A percentile compares a stretch with the other conserved stretches of the same genome.
Conservation (phyloP, 2,888 invertebrate species). For the Phorcus lineatus region DNA sequence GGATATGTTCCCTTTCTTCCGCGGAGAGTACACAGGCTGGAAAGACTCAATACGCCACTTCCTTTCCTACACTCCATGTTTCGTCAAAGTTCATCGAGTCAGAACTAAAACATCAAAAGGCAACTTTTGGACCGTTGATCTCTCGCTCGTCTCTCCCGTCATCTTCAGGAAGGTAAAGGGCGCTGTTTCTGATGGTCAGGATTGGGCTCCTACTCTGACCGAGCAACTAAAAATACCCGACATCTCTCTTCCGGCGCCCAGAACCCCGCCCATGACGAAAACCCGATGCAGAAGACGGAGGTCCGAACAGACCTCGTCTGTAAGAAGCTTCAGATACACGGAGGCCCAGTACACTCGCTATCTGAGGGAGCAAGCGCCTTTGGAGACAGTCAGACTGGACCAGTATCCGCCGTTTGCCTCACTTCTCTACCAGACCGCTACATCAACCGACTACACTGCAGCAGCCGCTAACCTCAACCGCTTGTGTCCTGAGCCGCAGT, state of each 20-base stretch:
- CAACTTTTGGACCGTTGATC: slow-evolving; percentile 50
- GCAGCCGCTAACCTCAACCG: not conserved
- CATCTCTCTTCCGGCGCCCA: not conserved
- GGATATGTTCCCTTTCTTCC: slow-evolving; percentile 59
- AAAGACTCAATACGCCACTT: slow-evolving; percentile 60
- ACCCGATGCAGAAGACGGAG: not conserved
- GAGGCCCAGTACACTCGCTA: not conserved
- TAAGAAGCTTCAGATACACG: not conserved
- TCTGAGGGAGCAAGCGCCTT: not conserved
- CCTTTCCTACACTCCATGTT: slow-evolving; percentile 52
- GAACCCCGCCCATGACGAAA: not conserved
- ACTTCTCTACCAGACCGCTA: not conserved
- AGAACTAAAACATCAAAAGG: not conserved
- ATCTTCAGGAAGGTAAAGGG: slow-evolving; percentile 36
- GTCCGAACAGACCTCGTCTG: not conserved
- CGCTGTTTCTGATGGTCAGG: not conserved
- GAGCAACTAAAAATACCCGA: not conserved
- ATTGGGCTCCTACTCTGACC: not conserved
- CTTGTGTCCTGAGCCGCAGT: not conserved
- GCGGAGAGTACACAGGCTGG: slow-evolving; percentile 57
- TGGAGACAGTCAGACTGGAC: not conserved
- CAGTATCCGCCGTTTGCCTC: not conserved
- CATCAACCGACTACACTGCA: not conserved
- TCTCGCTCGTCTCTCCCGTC: slow-evolving; percentile 34
- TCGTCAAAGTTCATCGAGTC: slow-evolving; percentile 40